Percentiles rank a stretch among this genome's conserved stretches.
Evolutionary conservation across 1,140 invertebrate species (phyloP).

Genomic region (Cydia amplana): DNA sequence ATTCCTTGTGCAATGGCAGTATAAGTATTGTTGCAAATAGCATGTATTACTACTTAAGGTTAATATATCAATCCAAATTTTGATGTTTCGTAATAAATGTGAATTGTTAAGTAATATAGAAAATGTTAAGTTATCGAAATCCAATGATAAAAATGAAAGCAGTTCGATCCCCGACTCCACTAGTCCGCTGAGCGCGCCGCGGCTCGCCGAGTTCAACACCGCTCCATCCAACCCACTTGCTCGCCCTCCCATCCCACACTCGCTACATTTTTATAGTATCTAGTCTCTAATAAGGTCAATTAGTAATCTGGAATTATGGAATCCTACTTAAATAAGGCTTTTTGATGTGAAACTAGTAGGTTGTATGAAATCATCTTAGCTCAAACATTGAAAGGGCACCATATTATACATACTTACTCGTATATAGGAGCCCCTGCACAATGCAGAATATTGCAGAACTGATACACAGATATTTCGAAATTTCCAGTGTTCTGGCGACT

Average conservation of each 20-base stretch:
- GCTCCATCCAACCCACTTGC: not conserved
- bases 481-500: constrained; percentile 12
- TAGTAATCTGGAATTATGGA: constrained; percentile 27
- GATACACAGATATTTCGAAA: not conserved
- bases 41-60: constrained; percentile 18
- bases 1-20: constrained; percentile 33
- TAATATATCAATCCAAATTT: constrained; percentile 23
- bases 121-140: constrained; percentile 5
- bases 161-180: not conserved
- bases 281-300: constrained; percentile 28
- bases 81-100: constrained; percentile 29
- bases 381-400: constrained; percentile 12
- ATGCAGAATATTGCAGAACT: constrained; percentile 3
- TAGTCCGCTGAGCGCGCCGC: not conserved
- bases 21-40: constrained; percentile 20
- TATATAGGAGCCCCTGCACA: constrained; percentile 6
- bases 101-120: constrained; percentile 17
- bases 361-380: constrained; percentile 23
- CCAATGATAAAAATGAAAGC: not conserved
- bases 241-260: not conserved
- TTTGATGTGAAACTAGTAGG: constrained; percentile 23
- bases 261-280: constrained; percentile 19
- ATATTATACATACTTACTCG: too few species aligned
- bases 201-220: not conserved
- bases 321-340: constrained; percentile 33